These are phyloP conservation scores for Patella caerulea DNA, from an alignment of 2,888 invertebrate species.

Conservation along the genomic window DNA sequence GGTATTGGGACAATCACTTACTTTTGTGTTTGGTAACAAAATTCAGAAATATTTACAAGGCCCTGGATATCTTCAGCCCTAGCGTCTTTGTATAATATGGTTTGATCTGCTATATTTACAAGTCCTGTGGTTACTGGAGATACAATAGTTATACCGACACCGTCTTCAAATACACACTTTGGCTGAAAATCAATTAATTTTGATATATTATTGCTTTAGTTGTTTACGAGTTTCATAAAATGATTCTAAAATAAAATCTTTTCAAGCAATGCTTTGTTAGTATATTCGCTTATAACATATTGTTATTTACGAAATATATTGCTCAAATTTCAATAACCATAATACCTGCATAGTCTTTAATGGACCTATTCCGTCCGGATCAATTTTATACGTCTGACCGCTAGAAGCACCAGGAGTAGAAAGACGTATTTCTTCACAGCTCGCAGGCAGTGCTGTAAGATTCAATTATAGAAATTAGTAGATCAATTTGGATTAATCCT, in stretches of 20 bases:
- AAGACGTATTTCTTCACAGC: constrained; percentile 44
- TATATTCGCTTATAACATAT: too few relatives aligned
- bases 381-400: constrained; percentile 42
- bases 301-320: too few relatives aligned
- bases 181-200: constrained; percentile 29
- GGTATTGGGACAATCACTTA: constrained; percentile 12
- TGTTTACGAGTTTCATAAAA: too few relatives aligned
- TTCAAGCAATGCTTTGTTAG: too few relatives aligned
- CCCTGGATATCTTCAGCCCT: constrained; percentile 35
- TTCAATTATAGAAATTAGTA: too few relatives aligned
- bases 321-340: too few relatives aligned
- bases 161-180: constrained; percentile 41
- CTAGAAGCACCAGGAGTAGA: constrained; percentile 24
- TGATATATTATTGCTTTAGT: too few relatives aligned
- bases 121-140: background rate
- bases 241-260: too few relatives aligned
- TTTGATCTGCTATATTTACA: constrained; percentile 20
- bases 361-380: constrained; percentile 48
- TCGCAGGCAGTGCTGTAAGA: constrained; percentile 37
- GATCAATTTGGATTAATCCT: too few relatives aligned
- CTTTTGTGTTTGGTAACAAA: constrained; percentile 47
- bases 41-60: constrained; percentile 41
- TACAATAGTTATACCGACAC: constrained; percentile 44
- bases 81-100: constrained; percentile 28
- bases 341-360: constrained; percentile 37